Conservation (phyloP, 2,888 invertebrate genomes). For the Leucoma salicis region DNA sequence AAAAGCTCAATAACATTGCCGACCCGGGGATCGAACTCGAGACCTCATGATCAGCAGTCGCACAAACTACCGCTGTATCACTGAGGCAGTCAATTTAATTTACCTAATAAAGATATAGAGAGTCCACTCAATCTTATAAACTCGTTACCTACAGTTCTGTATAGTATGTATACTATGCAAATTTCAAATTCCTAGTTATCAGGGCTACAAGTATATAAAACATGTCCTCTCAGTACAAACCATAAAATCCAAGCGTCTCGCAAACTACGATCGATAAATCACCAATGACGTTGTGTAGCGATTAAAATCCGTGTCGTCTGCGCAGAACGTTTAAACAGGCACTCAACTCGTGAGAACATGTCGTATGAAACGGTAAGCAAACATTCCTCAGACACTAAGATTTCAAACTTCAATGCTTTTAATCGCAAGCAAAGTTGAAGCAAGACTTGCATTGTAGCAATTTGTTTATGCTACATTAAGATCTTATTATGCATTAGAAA, state of each 20-base stretch:
- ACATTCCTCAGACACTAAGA: conserved; percentile 40
- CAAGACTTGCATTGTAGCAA: not conserved
- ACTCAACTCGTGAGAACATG: conserved; percentile 66
- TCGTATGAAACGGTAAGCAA: conserved; percentile 48
- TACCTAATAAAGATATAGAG: too few relatives aligned
- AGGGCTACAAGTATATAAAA: conserved; percentile 25
- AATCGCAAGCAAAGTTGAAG: conserved; percentile 20
- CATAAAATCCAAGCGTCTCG: conserved; percentile 41
- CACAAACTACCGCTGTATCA: too few relatives aligned
- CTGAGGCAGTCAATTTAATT: too few relatives aligned
- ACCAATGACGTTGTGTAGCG: conserved; percentile 61
- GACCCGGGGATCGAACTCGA: too few relatives aligned
- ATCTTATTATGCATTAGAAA: too few relatives aligned
- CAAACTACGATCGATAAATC: conserved; percentile 59
- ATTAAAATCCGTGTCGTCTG: conserved; percentile 70
- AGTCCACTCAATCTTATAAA: too few relatives aligned
- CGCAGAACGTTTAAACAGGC: conserved; percentile 51
- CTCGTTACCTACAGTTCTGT: too few relatives aligned
- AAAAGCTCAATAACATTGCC: too few relatives aligned
- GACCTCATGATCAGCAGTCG: too few relatives aligned
- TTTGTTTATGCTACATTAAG: too few relatives aligned
- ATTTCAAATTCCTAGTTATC: conserved; percentile 22
- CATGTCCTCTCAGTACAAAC: conserved; percentile 31
- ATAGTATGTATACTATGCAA: too few relatives aligned
- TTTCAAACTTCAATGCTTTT: conserved; percentile 32